Conservation (phyloP, 1,140 invertebrate species). For the Papilio helenus region DNA sequence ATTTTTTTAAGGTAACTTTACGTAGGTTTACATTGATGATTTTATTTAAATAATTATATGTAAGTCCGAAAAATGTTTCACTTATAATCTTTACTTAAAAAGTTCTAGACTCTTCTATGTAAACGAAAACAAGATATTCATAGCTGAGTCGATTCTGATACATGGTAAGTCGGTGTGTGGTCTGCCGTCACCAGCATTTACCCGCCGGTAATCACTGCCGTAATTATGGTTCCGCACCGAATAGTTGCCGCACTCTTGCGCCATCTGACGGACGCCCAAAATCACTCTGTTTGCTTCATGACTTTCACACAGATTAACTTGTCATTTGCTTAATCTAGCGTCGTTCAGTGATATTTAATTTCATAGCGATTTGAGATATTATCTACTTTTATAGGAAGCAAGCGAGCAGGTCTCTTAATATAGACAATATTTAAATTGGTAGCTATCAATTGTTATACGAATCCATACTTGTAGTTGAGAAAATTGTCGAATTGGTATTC, state of each 20-base stretch:
- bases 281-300: slow-evolving; percentile 30
- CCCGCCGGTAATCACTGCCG: slow-evolving; percentile 60
- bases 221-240: slow-evolving; percentile 70
- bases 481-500: no score
- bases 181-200: slow-evolving; percentile 54
- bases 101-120: neutral
- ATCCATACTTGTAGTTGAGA: neutral
- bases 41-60: no score
- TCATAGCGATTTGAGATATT: neutral
- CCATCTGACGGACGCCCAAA: slow-evolving; percentile 55
- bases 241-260: slow-evolving; percentile 70
- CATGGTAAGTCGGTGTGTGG: slow-evolving; percentile 53
- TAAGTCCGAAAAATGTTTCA: no score
- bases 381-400: no score
- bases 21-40: no score
- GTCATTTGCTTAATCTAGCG: slow-evolving; percentile 24
- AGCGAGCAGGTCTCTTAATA: neutral
- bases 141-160: neutral
- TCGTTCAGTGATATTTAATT: neutral
- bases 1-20: no score
- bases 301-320: slow-evolving; percentile 18
- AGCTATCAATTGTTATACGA: neutral
- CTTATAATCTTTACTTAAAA: no score
- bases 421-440: neutral
- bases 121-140: neutral